Evolutionary conservation across 2,888 invertebrate genomes (phyloP).

Genomic region (Melieria omissa): DNA sequence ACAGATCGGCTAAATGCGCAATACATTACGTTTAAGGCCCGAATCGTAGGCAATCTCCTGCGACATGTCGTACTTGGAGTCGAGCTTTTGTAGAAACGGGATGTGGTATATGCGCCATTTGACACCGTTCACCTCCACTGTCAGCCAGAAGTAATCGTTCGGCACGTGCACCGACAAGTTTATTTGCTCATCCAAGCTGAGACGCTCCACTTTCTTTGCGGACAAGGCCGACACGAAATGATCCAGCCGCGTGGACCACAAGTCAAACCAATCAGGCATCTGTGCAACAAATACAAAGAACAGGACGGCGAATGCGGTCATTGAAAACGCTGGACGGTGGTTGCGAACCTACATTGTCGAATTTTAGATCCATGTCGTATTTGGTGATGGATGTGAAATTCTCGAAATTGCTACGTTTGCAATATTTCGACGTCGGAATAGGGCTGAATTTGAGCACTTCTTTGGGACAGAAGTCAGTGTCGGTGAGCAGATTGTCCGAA

Average conservation of each 20-base stretch:
- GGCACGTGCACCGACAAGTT: slow-evolving; percentile 61
- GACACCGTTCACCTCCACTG: slow-evolving; percentile 61
- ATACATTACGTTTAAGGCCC: slow-evolving; percentile 59
- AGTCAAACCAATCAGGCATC: slow-evolving; percentile 66
- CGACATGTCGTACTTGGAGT: slow-evolving; percentile 65
- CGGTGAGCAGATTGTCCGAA: slow-evolving; percentile 60
- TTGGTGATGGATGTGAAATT: slow-evolving; percentile 64
- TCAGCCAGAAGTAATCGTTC: slow-evolving; percentile 61
- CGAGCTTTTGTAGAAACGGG: slow-evolving; percentile 63
- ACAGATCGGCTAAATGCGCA: background rate
- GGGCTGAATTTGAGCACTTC: slow-evolving; percentile 66
- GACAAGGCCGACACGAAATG: slow-evolving; percentile 65
- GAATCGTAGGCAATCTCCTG: slow-evolving; percentile 63
- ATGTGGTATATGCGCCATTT: slow-evolving; percentile 64
- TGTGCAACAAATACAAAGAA: slow-evolving; percentile 33
- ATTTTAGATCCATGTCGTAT: slow-evolving; percentile 62
- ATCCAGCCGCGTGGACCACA: slow-evolving; percentile 63
- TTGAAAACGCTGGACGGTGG: too few relatives aligned
- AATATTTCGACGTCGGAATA: slow-evolving; percentile 65
- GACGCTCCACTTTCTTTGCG: slow-evolving; percentile 58
- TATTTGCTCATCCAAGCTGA: slow-evolving; percentile 61
- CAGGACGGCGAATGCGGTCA: background rate
- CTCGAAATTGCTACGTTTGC: slow-evolving; percentile 64
- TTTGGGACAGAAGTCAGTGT: slow-evolving; percentile 63
- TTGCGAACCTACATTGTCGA: slow-evolving; percentile 56